phyloP scores from a whole-genome alignment of 2,797 vertebrate genomes.

The Heterohyrax brucei region DNA sequence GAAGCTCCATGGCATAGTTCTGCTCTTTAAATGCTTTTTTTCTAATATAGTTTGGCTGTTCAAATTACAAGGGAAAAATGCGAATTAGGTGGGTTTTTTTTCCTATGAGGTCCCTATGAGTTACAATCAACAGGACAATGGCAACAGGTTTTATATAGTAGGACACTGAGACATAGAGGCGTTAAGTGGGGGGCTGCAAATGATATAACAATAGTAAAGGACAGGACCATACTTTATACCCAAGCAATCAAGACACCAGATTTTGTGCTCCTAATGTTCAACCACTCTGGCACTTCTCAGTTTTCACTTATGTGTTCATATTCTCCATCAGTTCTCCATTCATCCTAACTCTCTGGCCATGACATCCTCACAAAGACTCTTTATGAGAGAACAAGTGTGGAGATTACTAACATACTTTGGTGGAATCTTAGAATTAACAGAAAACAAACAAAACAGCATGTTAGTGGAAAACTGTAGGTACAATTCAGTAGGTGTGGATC shows the following conservation, averaged over 20 bases:
- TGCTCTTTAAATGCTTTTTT: background rate
- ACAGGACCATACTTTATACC: background rate
- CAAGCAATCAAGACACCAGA: background rate
- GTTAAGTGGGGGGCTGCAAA: background rate
- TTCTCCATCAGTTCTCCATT: background rate
- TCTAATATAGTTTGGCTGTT: background rate
- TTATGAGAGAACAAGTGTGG: background rate
- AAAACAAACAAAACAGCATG: background rate
- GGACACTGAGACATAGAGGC: background rate
- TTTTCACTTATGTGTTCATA: background rate
- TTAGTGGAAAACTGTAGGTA: background rate
- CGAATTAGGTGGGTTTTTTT: background rate
- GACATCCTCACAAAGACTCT: background rate
- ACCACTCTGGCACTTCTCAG: background rate
- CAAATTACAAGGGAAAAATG: background rate
- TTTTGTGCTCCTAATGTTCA: background rate
- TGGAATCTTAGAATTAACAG: background rate
- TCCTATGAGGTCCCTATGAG: background rate
- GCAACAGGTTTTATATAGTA: background rate
- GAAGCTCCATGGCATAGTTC: too few relatives aligned
- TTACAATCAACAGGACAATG: background rate
- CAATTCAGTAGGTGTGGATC: background rate
- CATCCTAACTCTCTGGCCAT: accelerated
- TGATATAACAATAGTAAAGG: background rate
- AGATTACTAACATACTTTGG: background rate